Conservation (phyloP, 2,113 vertebrate species). For the Gavialis gangeticus region DNA sequence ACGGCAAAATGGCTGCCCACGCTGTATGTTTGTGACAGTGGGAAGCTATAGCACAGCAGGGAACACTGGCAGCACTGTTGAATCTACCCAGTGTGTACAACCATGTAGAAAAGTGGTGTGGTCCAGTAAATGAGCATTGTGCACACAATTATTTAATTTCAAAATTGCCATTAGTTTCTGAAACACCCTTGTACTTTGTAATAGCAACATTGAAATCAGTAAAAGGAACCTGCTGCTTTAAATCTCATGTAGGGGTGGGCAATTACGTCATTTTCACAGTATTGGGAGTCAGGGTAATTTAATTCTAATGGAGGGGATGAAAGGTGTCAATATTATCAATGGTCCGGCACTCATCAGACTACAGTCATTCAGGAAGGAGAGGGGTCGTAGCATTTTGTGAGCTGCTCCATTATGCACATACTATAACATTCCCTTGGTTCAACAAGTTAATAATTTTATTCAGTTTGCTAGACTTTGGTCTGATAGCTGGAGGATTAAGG, state of each 20-base stretch:
- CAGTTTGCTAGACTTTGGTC: neutral
- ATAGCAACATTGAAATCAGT: neutral
- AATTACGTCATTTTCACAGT: neutral
- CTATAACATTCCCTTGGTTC: neutral
- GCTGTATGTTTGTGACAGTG: no score
- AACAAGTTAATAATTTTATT: neutral
- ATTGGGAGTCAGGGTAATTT: neutral
- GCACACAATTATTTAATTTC: no score
- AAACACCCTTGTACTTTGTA: neutral
- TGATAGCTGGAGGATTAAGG: neutral
- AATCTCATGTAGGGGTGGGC: fast-evolving
- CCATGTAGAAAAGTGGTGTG: no score
- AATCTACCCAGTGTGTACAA: no score
- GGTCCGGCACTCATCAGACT: neutral
- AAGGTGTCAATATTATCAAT: neutral
- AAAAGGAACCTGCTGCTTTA: neutral
- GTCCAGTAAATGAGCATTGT: no score
- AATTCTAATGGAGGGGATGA: neutral
- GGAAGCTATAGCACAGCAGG: no score
- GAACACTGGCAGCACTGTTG: no score
- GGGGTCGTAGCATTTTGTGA: neutral
- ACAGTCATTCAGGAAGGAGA: neutral
- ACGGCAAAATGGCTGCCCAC: no score
- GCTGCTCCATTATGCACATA: neutral
- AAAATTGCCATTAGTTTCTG: no score